Percentiles rank a stretch among this genome's conserved stretches.
These are phyloP conservation scores for Brachyistius frenatus DNA, from an alignment of 2,113 vertebrate genomes.

Conservation along the genomic window DNA sequence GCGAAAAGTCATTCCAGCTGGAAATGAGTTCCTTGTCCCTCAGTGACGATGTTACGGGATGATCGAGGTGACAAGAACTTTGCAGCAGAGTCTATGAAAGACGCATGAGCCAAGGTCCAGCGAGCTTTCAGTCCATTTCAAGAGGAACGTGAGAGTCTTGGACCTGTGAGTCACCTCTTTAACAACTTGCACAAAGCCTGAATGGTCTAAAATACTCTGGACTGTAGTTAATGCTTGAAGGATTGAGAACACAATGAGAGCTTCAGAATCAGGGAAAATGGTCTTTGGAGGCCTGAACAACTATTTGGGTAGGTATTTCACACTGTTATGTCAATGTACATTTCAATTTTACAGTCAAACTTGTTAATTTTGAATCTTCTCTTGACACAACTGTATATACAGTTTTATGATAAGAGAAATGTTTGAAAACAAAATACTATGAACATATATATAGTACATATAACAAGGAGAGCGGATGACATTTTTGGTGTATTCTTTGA, in stretches of 20 bases:
- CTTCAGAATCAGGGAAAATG: not conserved
- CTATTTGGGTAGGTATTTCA: constrained; percentile 16
- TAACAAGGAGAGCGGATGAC: too few species aligned
- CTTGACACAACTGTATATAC: not conserved
- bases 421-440: too few species aligned
- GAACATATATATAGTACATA: too few species aligned
- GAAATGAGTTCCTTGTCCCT: constrained; percentile 34
- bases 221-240: constrained; percentile 4
- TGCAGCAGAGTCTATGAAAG: constrained; percentile 62
- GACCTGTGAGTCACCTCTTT: constrained; percentile 28
- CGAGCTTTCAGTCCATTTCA: constrained; percentile 33
- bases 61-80: constrained; percentile 44
- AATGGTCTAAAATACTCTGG: constrained; percentile 7
- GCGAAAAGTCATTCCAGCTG: not conserved
- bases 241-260: not conserved
- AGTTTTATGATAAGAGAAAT: too few species aligned
- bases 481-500: too few species aligned
- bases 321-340: not conserved
- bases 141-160: constrained; percentile 26
- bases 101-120: constrained; percentile 57
- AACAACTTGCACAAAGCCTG: constrained; percentile 8
- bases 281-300: not conserved
- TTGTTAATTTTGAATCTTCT: not conserved
- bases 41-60: constrained; percentile 22
- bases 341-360: not conserved